Percentiles rank a stretch among this genome's conserved stretches.
Conservation (phyloP, 2,888 invertebrate species). For the Chaitophorus viminalis region DNA sequence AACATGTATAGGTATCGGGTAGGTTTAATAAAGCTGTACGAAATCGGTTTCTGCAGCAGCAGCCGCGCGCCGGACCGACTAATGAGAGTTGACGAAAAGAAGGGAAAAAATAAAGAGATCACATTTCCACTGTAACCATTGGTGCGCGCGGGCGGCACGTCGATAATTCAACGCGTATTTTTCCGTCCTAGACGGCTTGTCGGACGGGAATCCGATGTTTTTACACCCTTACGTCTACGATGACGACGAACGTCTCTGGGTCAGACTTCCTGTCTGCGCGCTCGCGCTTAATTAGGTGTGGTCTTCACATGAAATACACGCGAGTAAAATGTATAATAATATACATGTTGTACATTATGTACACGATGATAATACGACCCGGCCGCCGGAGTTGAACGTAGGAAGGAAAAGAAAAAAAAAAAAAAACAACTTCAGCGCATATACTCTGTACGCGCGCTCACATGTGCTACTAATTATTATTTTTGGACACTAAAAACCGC, state of each 20-base stretch:
- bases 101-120: neutral
- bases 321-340: too few relatives aligned
- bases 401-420: neutral
- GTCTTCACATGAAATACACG: neutral
- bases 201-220: slow-evolving; percentile 38
- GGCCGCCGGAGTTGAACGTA: neutral
- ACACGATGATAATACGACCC: neutral
- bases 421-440: too few relatives aligned
- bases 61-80: neutral
- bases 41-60: too few relatives aligned
- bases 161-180: slow-evolving; percentile 26
- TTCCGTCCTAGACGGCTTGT: slow-evolving; percentile 26
- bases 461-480: slow-evolving; percentile 59
- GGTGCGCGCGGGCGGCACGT: too few relatives aligned
- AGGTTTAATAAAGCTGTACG: too few relatives aligned
- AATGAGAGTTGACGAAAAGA: neutral
- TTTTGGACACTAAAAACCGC: slow-evolving; percentile 60
- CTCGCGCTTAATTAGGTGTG: slow-evolving; percentile 51
- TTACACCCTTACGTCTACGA: neutral
- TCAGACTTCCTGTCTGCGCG: slow-evolving; percentile 60
- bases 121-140: slow-evolving; percentile 37
- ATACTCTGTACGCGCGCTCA: neutral
- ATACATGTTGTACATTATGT: too few relatives aligned
- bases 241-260: slow-evolving; percentile 8
- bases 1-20: too few relatives aligned